These are phyloP conservation scores for Thripadectes ignobilis DNA, from an alignment of 2,797 vertebrate genomes.

Conservation along the genomic window DNA sequence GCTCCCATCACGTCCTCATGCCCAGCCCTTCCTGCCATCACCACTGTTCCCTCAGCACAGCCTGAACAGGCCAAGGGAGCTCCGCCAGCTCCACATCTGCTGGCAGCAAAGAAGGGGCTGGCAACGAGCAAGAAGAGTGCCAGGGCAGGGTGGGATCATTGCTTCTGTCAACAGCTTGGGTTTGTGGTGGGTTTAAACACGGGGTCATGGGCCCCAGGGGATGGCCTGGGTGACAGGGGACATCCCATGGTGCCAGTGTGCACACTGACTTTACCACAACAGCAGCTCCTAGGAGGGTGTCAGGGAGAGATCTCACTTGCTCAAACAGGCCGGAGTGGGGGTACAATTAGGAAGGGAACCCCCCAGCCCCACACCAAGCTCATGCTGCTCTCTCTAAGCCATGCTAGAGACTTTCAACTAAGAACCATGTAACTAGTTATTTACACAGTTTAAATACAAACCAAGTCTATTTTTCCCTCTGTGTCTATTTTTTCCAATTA, in stretches of 20 bases:
- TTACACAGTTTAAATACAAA: slow-evolving; percentile 12
- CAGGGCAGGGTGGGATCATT: not conserved
- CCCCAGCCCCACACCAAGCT: not conserved
- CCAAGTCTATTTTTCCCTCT: not conserved
- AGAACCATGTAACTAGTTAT: not conserved
- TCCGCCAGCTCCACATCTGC: fast-evolving
- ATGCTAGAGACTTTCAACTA: not conserved
- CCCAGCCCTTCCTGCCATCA: not conserved
- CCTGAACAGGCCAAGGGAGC: not conserved
- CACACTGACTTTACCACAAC: fast-evolving
- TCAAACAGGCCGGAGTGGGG: not conserved
- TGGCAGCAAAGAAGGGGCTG: not conserved
- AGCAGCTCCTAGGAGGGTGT: not conserved
- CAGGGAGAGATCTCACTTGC: fast-evolving
- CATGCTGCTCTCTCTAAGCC: not conserved
- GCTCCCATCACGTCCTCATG: fast-evolving
- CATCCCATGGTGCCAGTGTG: fast-evolving
- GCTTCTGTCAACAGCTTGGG: not conserved
- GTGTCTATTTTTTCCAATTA: slow-evolving; percentile 25
- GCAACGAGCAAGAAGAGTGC: not conserved
- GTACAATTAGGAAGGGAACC: not conserved
- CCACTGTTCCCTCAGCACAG: fast-evolving
- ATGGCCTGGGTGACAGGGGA: not conserved
- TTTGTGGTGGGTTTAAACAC: not conserved
- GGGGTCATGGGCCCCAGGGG: not conserved